Evolutionary conservation across 2,888 invertebrate species (phyloP).

Genomic region (Girardia tigrina): DNA sequence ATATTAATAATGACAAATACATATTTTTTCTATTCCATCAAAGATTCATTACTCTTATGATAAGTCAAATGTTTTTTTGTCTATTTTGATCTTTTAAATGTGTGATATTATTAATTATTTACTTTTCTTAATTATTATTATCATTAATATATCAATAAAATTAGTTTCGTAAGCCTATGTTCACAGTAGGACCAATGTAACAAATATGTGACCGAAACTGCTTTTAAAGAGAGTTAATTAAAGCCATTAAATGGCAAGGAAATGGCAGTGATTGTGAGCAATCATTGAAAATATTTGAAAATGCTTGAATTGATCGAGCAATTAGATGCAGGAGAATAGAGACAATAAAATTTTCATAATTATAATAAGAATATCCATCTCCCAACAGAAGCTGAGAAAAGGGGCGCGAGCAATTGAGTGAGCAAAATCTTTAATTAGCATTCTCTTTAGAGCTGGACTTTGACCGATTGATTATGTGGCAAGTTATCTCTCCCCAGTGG

Average conservation of each 20-base stretch:
- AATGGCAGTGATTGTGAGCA: slow-evolving; percentile 23
- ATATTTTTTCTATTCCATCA: no score
- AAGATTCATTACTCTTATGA: no score
- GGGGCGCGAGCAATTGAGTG: slow-evolving; percentile 3
- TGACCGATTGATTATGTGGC: slow-evolving; percentile 23
- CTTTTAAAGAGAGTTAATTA: slow-evolving; percentile 23
- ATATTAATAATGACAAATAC: no score
- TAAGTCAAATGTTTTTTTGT: no score
- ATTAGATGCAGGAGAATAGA: slow-evolving; percentile 15
- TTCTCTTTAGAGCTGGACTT: slow-evolving; percentile 23
- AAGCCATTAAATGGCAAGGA: slow-evolving; percentile 16
- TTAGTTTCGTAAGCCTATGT: background rate
- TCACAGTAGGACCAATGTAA: background rate
- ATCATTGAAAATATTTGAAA: slow-evolving; percentile 19
- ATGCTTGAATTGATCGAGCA: slow-evolving; percentile 23
- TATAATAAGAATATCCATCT: slow-evolving; percentile 23
- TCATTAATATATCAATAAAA: background rate
- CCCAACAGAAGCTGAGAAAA: background rate
- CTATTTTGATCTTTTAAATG: no score
- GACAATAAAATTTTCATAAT: slow-evolving; percentile 23
- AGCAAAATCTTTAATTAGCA: slow-evolving; percentile 20
- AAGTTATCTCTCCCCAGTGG: slow-evolving; percentile 17
- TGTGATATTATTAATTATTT: background rate
- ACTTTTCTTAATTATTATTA: background rate
- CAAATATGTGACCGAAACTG: slow-evolving; percentile 20